phyloP scores from a whole-genome alignment of 2,888 invertebrate genomes.

The Galeopsomyia nigrocyanea region DNA sequence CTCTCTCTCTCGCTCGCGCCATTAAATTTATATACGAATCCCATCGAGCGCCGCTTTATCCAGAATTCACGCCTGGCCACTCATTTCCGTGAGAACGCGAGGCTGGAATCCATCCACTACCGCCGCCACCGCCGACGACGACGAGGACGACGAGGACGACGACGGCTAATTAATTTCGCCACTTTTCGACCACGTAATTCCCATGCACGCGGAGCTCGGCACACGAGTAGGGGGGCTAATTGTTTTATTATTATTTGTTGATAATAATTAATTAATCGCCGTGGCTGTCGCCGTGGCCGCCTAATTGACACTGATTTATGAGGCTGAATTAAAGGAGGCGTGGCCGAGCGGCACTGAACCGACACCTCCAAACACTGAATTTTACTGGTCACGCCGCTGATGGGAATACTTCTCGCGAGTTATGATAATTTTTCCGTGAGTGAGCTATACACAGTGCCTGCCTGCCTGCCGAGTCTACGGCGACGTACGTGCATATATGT shows the following conservation, averaged over 20 bases:
- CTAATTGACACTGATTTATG: conserved; percentile 69
- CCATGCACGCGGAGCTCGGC: not conserved
- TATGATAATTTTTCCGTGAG: not conserved
- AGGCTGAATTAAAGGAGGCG: conserved; percentile 66
- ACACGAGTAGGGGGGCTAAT: conserved; percentile 47
- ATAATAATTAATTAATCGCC: conserved; percentile 62
- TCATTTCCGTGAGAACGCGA: conserved; percentile 51
- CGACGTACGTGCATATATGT: too few species aligned
- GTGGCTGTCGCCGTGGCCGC: conserved; percentile 45
- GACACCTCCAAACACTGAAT: conserved; percentile 8
- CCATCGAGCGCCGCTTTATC: conserved; percentile 56
- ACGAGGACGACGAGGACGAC: conserved; percentile 10
- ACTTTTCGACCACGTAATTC: too few species aligned
- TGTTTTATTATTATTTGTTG: conserved; percentile 66
- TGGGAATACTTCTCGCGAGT: conserved; percentile 24
- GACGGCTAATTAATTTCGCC: too few species aligned
- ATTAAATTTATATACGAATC: conserved; percentile 65
- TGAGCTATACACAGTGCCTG: too few species aligned
- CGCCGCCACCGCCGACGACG: too few species aligned
- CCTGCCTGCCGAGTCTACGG: too few species aligned
- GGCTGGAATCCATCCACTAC: not conserved
- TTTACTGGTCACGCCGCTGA: conserved; percentile 26
- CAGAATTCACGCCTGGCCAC: conserved; percentile 55
- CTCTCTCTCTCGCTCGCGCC: conserved; percentile 54
- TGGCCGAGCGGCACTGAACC: conserved; percentile 5